These are phyloP conservation scores for Cygnus olor DNA, from an alignment of 2,797 vertebrate genomes.

Conservation along the genomic window DNA sequence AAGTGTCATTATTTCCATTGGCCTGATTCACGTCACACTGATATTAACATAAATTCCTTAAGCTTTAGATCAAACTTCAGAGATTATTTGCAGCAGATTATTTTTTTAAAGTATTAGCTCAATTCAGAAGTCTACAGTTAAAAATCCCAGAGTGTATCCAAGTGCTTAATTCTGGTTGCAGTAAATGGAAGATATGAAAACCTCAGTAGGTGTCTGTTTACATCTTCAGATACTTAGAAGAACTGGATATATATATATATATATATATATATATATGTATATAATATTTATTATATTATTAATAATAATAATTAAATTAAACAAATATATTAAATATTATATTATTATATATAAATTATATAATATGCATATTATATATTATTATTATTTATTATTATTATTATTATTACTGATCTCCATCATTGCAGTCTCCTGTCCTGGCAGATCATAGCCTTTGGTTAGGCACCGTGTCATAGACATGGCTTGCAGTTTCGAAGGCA, in stretches of 20 bases:
- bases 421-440: not conserved
- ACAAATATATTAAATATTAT: too few species aligned
- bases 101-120: not conserved
- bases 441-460: not conserved
- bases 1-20: not conserved
- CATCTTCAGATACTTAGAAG: not conserved
- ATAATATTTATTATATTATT: too few species aligned
- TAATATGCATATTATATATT: too few species aligned
- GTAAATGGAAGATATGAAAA: not conserved
- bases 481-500: not conserved
- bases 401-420: not conserved
- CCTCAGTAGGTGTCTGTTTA: not conserved
- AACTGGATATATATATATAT: accelerated
- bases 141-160: not conserved
- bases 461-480: not conserved
- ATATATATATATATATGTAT: too few species aligned
- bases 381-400: too few species aligned
- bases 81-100: not conserved
- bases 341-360: too few species aligned
- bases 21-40: not conserved
- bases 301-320: too few species aligned
- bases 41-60: not conserved
- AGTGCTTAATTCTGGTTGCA: not conserved
- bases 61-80: not conserved
- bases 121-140: not conserved